phyloP scores from a whole-genome alignment of 2,888 invertebrate genomes.

The Dicyrtoma fusca region DNA sequence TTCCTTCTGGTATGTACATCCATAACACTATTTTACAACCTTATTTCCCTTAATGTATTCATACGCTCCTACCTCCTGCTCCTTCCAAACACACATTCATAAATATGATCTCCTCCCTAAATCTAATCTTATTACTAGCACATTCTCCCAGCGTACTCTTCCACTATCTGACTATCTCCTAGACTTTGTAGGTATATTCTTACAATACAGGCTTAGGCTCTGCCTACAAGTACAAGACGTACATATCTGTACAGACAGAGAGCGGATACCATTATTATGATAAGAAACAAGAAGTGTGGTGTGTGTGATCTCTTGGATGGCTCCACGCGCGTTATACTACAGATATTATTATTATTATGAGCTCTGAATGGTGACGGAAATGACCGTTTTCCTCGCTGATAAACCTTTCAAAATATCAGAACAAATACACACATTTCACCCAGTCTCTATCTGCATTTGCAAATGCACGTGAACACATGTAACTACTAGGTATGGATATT shows the following conservation, averaged over 20 bases:
- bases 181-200: too few species aligned
- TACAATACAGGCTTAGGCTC: too few species aligned
- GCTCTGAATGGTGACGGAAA: slow-evolving; percentile 37
- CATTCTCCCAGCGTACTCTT: background rate
- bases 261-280: too few species aligned
- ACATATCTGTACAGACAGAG: too few species aligned
- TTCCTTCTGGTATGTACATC: background rate
- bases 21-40: slow-evolving; percentile 12
- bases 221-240: too few species aligned
- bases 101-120: slow-evolving; percentile 10
- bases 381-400: slow-evolving; percentile 44
- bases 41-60: slow-evolving; percentile 25
- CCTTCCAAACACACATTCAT: background rate
- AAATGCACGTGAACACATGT: too few species aligned
- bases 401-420: slow-evolving; percentile 49
- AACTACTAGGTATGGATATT: too few species aligned
- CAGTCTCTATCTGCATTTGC: background rate
- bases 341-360: background rate
- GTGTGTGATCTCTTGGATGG: too few species aligned
- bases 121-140: slow-evolving; percentile 12
- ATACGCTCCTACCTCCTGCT: background rate
- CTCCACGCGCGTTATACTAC: too few species aligned
- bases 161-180: too few species aligned
- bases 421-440: slow-evolving; percentile 24
- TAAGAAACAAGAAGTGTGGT: too few species aligned